Evolutionary conservation across 2,888 invertebrate genomes (phyloP).

Genomic region (Philhelius pedissequus): DNA sequence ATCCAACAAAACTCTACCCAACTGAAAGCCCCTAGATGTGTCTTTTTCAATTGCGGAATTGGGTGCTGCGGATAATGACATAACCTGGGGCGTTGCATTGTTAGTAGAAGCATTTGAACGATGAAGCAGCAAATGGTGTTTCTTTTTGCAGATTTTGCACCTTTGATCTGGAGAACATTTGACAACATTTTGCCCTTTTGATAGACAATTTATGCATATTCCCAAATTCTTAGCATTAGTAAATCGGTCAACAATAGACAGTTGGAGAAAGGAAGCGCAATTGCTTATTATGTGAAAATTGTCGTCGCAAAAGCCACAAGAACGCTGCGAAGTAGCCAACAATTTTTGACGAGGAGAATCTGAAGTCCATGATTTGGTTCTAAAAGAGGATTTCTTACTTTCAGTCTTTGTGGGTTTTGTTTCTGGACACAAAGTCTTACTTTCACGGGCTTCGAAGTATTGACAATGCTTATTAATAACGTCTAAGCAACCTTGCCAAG

Average conservation of each 20-base stretch:
- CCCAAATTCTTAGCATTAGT: neutral
- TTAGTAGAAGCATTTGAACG: neutral
- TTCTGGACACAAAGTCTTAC: neutral
- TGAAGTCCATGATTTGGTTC: neutral
- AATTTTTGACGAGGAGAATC: neutral
- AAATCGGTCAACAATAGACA: neutral
- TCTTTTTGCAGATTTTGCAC: neutral
- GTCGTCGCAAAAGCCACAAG: neutral
- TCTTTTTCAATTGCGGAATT: slow-evolving; percentile 7
- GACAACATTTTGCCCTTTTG: neutral
- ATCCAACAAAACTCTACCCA: too few relatives aligned
- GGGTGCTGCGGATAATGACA: neutral
- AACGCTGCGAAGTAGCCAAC: neutral
- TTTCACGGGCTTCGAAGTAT: neutral
- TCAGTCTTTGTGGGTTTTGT: neutral
- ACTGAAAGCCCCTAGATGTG: too few relatives aligned
- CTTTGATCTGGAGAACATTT: neutral
- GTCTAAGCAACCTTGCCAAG: neutral
- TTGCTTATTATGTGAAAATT: neutral
- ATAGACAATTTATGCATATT: neutral
- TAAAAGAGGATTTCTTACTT: neutral
- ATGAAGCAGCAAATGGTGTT: slow-evolving; percentile 8
- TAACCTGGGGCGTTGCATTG: neutral
- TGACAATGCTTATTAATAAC: slow-evolving; percentile 2
- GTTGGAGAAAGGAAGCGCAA: neutral